These are phyloP conservation scores for Argyra leucocephala DNA, from an alignment of 2,888 invertebrate genomes.

Conservation along the genomic window DNA sequence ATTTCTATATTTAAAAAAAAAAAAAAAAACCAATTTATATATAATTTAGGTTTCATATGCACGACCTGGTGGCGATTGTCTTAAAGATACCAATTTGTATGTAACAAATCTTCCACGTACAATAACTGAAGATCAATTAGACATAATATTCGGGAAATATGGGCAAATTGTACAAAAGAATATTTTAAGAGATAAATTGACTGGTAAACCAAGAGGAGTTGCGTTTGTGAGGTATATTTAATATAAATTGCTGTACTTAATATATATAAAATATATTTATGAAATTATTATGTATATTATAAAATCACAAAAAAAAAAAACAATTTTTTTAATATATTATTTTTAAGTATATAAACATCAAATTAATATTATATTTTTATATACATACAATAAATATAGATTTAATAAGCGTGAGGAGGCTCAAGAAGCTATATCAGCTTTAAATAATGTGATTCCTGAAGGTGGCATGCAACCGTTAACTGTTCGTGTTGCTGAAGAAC, in stretches of 20 bases:
- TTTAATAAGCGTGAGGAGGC: conserved; percentile 83
- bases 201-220: conserved; percentile 78
- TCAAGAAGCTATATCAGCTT: conserved; percentile 73
- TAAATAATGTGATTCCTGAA: conserved; percentile 76
- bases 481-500: conserved; percentile 51
- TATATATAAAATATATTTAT: no score
- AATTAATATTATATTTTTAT: conserved; percentile 11
- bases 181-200: conserved; percentile 78
- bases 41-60: conserved; percentile 74
- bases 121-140: conserved; percentile 72
- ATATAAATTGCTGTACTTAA: no score
- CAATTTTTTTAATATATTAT: neutral
- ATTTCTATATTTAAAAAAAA: neutral
- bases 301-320: neutral
- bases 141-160: conserved; percentile 76
- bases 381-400: conserved; percentile 43
- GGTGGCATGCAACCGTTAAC: conserved; percentile 74
- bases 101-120: conserved; percentile 84
- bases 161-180: conserved; percentile 88
- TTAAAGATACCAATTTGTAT: conserved; percentile 89
- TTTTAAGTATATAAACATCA: neutral
- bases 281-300: no score
- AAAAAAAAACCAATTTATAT: no score
- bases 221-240: conserved; percentile 91
- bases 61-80: conserved; percentile 80